Evolutionary conservation across 2,888 invertebrate genomes (phyloP), one percentile per base, ranked within the genome.

Genomic region (Zaprionus obscuricornis): DNA sequence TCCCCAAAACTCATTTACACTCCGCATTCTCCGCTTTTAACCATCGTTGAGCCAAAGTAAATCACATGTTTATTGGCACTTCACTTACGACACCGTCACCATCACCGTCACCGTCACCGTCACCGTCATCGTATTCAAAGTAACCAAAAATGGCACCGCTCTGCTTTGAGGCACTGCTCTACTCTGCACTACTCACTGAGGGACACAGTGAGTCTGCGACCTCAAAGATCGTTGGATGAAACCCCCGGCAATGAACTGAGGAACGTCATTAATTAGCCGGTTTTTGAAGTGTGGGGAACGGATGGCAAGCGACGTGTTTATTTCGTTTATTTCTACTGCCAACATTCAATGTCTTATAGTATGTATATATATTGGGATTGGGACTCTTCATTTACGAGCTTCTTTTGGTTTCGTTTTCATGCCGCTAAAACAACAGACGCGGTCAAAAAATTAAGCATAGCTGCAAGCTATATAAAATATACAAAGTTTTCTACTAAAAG

Each of bases 31-130:
- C 18, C 11, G 29, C 11, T 55, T 24, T 51, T 55, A 58, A 51
- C 54, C 58, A 18, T 47, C 52, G 34, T 17, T 58, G 57, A 73
- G 81, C 72, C 58, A 83, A 81, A 84, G 88, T 88, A 88, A 88
- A 88, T 88, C 88, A 87, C 88, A 84, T 88, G 88, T 88, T 88
- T 87, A 88, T 87, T 88, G 83, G 86, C 86, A 82, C 86, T 88
- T 88, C 83, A 77, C 83, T 77, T 77, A 77, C 83, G 77, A 83
- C 76, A 65, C 66, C 66, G 31, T 31, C 31, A 31, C 31, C 31
- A 14, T 31, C 31, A 29, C 73, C 79, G 82, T 75, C 81, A 46
- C 66, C 74, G 42, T 42, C 46, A 47, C 39, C 55, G 51, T 14
- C 45, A 14, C 43, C 24, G 42, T 5, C 22, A 18, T 66, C 63